These are phyloP conservation scores for Palythoa grandis DNA, from an alignment of 92 coral and sea anemone species.

Conservation along the genomic window DNA sequence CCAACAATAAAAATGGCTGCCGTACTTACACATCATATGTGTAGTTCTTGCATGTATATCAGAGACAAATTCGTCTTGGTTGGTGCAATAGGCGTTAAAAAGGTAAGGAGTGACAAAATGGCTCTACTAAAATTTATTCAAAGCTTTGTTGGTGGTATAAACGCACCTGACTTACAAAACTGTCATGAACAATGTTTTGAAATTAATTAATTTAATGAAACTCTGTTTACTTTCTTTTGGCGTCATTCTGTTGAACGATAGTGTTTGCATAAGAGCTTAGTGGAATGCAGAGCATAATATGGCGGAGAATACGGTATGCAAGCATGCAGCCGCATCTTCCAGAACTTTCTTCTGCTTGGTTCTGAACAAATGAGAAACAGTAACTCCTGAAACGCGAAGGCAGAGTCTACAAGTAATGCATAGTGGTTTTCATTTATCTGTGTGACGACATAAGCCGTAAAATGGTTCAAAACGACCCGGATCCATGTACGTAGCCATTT, in stretches of 20 bases:
- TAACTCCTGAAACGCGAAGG: too few relatives aligned
- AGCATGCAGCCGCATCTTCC: neutral
- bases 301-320: constrained; percentile 37
- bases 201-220: neutral
- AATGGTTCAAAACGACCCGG: constrained; percentile 12
- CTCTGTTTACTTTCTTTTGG: constrained; percentile 31
- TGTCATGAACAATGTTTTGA: neutral
- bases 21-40: neutral
- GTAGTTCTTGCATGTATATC: neutral
- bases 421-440: neutral
- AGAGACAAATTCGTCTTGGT: neutral
- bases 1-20: neutral
- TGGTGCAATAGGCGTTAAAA: neutral
- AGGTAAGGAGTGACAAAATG: neutral
- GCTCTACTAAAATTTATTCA: too few relatives aligned
- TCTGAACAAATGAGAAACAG: neutral
- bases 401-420: too few relatives aligned
- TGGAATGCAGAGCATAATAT: constrained; percentile 31
- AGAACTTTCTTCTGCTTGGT: neutral
- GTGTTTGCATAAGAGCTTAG: constrained; percentile 40
- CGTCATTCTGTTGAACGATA: constrained; percentile 30
- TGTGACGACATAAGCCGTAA: neutral
- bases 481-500: constrained; percentile 30
- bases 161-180: constrained; percentile 2
- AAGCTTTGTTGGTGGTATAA: neutral